These are phyloP conservation scores for Acleris sparsana DNA, from an alignment of 2,888 invertebrate species.

Conservation along the genomic window DNA sequence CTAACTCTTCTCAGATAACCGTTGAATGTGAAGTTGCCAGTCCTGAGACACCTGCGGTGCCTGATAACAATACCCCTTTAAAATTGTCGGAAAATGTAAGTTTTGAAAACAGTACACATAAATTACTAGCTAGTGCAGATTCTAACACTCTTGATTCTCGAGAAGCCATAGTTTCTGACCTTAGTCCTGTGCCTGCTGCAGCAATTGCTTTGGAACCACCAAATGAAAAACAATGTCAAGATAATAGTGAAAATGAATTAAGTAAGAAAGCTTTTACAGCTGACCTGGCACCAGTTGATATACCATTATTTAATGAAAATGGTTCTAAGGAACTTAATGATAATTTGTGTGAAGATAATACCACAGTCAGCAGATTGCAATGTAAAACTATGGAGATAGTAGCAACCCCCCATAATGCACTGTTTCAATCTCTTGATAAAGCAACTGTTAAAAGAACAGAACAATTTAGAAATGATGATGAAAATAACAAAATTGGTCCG, in stretches of 20 bases:
- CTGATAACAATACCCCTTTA: background rate
- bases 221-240: background rate
- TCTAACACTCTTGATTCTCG: constrained; percentile 7
- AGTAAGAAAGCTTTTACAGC: background rate
- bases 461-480: background rate
- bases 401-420: constrained; percentile 3
- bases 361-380: background rate
- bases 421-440: constrained; percentile 13
- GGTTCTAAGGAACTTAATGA: constrained; percentile 45
- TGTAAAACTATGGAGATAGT: background rate
- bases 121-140: background rate
- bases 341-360: constrained; percentile 9
- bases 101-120: constrained; percentile 8
- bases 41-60: background rate
- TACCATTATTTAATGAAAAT: constrained; percentile 62
- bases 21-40: constrained; percentile 10
- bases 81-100: constrained; percentile 3
- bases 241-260: background rate
- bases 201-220: background rate
- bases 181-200: background rate
- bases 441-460: constrained; percentile 3
- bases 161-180: constrained; percentile 6
- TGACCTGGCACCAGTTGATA: constrained; percentile 46
- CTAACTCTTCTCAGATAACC: background rate
- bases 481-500: constrained; percentile 5